Evolutionary conservation across 2,113 vertebrate species (phyloP).

Genomic region (Rhizomys pruinosus): DNA sequence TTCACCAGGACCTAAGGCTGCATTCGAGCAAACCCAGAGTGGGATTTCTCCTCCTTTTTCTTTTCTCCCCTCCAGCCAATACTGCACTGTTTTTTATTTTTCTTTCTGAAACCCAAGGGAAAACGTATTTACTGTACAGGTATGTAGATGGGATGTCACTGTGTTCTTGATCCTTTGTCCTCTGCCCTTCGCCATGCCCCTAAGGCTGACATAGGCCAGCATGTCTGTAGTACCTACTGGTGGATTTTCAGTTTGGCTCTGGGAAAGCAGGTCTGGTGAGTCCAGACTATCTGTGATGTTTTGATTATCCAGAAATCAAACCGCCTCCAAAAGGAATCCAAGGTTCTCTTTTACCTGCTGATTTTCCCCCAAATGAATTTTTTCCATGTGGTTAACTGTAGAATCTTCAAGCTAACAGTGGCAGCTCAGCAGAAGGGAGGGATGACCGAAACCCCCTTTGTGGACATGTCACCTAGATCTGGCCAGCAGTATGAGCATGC

Average conservation of each 20-base stretch:
- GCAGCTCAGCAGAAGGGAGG: background rate
- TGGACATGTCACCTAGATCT: background rate
- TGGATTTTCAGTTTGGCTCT: background rate
- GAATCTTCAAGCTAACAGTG: background rate
- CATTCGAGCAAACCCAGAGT: background rate
- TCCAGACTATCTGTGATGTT: background rate
- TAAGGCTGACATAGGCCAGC: background rate
- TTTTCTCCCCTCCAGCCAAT: constrained; percentile 63
- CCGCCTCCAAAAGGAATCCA: background rate
- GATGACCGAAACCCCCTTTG: background rate
- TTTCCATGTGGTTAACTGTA: background rate
- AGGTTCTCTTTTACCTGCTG: background rate
- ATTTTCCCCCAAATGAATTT: background rate
- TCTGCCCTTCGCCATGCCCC: no score
- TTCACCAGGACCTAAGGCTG: background rate
- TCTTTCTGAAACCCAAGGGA: background rate
- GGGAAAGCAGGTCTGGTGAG: background rate
- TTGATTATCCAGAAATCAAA: constrained; percentile 19
- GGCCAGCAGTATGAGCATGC: background rate
- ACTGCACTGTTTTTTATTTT: background rate
- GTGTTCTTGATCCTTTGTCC: background rate
- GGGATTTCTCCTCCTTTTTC: constrained; percentile 50
- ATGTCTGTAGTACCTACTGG: accelerated
- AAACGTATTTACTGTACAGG: background rate
- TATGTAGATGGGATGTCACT: background rate